phyloP scores from a whole-genome alignment of 2,888 invertebrate genomes.

The Alviniconcha strummeri region DNA sequence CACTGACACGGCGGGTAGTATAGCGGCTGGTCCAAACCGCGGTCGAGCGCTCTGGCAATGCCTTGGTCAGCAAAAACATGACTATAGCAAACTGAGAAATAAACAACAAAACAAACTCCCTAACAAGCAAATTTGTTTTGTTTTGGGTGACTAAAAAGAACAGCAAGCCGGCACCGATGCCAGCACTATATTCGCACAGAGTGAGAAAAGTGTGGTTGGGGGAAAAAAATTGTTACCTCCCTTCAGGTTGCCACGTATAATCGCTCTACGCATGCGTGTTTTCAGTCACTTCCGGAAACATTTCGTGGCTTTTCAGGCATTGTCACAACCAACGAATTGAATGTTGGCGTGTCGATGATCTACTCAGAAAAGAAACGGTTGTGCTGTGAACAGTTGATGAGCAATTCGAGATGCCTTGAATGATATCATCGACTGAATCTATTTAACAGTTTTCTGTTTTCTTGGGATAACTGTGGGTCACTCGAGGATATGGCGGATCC shows the following conservation, averaged over 20 bases:
- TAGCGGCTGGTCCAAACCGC: too few relatives aligned
- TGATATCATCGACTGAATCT: neutral
- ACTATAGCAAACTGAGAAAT: too few relatives aligned
- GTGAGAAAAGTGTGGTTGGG: too few relatives aligned
- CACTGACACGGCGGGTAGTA: too few relatives aligned
- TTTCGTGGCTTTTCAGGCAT: slow-evolving; percentile 42
- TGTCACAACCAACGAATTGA: slow-evolving; percentile 31
- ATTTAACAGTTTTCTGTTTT: neutral
- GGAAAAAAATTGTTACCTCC: slow-evolving; percentile 23
- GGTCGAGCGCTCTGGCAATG: too few relatives aligned
- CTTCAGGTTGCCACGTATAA: slow-evolving; percentile 45
- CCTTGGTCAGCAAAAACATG: too few relatives aligned
- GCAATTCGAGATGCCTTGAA: slow-evolving; percentile 6
- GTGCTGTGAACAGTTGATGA: neutral
- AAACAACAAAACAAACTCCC: too few relatives aligned
- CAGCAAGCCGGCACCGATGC: too few relatives aligned
- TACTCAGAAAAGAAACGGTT: neutral
- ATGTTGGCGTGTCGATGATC: slow-evolving; percentile 29
- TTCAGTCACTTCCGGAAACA: slow-evolving; percentile 47
- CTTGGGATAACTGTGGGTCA: neutral
- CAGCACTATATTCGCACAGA: too few relatives aligned
- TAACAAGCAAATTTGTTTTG: too few relatives aligned
- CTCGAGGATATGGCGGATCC: slow-evolving; percentile 32
- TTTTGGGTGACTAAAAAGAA: too few relatives aligned
- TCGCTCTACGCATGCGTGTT: slow-evolving; percentile 43